phyloP scores from a whole-genome alignment of 2,888 invertebrate genomes.

The Chirona hameri region DNA sequence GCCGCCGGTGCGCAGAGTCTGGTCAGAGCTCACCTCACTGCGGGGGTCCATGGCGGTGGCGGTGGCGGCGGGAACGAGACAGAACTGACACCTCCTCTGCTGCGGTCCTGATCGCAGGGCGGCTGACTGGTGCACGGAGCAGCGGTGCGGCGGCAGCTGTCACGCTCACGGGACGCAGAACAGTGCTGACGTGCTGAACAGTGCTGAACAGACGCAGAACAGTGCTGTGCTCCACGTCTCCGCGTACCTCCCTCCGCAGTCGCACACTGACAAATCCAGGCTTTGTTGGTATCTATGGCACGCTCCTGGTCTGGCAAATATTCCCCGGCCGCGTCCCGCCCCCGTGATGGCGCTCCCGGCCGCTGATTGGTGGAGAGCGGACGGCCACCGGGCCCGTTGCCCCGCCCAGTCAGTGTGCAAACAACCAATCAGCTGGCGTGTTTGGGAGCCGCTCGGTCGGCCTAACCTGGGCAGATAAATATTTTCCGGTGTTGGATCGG shows the following conservation, averaged over 20 bases:
- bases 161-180: too few species aligned
- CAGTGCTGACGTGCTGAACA: too few species aligned
- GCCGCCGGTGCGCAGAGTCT: neutral
- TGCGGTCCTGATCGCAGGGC: neutral
- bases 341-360: neutral
- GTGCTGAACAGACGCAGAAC: too few species aligned
- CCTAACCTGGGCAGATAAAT: neutral
- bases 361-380: neutral
- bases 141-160: too few species aligned
- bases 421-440: constrained; percentile 26
- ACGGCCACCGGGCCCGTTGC: neutral
- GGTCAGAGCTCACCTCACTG: neutral
- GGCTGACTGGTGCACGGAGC: too few species aligned
- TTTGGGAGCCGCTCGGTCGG: neutral
- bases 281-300: neutral
- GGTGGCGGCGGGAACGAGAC: neutral
- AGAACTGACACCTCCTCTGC: neutral
- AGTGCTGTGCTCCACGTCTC: neutral
- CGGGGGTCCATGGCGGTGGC: neutral
- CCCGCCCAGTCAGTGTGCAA: constrained; percentile 5
- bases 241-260: neutral
- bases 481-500: neutral
- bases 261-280: neutral
- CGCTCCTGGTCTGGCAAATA: neutral
- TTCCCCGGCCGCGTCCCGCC: neutral